These are phyloP conservation scores for Ammodytes marinus DNA, from an alignment of 2,113 vertebrate genomes.

Conservation along the genomic window DNA sequence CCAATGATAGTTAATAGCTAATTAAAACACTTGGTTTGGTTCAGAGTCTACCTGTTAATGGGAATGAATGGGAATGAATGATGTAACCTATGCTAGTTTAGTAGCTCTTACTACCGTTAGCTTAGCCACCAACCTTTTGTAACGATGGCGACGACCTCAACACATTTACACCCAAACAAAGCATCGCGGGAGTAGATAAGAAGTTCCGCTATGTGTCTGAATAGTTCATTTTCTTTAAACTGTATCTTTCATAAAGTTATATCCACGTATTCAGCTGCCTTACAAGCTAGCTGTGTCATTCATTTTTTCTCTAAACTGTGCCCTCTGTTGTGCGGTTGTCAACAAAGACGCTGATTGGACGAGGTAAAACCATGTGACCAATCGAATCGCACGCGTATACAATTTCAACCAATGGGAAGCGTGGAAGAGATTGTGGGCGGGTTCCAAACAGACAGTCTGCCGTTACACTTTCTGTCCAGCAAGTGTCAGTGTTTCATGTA, in stretches of 20 bases:
- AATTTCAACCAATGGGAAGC: constrained; percentile 56
- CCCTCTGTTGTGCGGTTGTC: constrained; percentile 13
- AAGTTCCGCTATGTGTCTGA: neutral
- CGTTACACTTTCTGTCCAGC: neutral
- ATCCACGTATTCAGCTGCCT: accelerated
- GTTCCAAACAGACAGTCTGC: neutral
- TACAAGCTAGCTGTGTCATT: neutral
- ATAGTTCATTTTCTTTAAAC: neutral
- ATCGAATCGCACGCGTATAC: neutral
- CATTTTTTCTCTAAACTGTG: neutral
- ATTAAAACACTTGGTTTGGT: neutral
- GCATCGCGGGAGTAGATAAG: constrained; percentile 20
- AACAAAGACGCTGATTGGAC: constrained; percentile 61
- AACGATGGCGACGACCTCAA: constrained; percentile 49
- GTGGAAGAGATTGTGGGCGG: constrained; percentile 1
- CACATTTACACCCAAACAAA: constrained; percentile 26
- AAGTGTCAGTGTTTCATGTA: constrained; percentile 45
- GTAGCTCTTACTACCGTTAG: constrained; percentile 6
- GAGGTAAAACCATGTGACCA: accelerated
- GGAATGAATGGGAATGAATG: no score
- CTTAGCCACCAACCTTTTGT: constrained; percentile 70
- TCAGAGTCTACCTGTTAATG: constrained; percentile 4
- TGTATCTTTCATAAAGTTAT: accelerated
- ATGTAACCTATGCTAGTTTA: neutral
- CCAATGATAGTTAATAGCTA: no score